Conservation (phyloP, 2,888 invertebrate genomes). For the Neuroscelio doddi region DNA sequence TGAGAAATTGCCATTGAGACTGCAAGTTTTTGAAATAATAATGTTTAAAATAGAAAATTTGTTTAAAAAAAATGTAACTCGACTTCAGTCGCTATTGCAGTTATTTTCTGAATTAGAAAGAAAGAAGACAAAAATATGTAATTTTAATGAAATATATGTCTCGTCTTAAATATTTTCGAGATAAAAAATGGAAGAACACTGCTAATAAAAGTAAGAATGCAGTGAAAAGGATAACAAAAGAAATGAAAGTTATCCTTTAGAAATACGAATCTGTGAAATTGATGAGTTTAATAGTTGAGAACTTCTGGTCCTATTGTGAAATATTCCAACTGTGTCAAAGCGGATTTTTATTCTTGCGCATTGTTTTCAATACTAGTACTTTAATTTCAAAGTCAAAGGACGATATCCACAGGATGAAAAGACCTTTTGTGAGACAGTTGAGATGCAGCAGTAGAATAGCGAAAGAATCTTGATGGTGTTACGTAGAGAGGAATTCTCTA, state of each 20-base stretch:
- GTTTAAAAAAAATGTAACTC: background rate
- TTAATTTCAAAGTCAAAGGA: conserved; percentile 24
- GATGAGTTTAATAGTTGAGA: conserved; percentile 10
- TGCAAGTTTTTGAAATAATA: too few relatives aligned
- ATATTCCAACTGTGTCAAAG: background rate
- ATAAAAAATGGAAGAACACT: too few relatives aligned
- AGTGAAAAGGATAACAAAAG: background rate
- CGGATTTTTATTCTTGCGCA: background rate
- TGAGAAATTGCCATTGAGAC: too few relatives aligned
- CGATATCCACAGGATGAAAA: conserved; percentile 1
- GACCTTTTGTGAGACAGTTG: conserved; percentile 3
- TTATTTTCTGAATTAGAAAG: too few relatives aligned
- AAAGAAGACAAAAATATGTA: too few relatives aligned
- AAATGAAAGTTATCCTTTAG: conserved; percentile 1
- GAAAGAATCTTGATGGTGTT: background rate
- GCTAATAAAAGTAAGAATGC: too few relatives aligned
- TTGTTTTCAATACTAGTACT: conserved; percentile 8
- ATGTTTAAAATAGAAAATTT: too few relatives aligned
- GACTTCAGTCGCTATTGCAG: too few relatives aligned
- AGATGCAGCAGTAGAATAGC: background rate
- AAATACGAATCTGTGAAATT: background rate
- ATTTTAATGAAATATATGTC: too few relatives aligned
- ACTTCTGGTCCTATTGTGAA: background rate
- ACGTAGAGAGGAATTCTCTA: conserved; percentile 3
- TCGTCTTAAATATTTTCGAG: too few relatives aligned